A percentile compares a stretch with the other conserved stretches of the same genome.
Conservation (phyloP, 2,888 invertebrate genomes). For the Mesorhabditis spiculigera region DNA sequence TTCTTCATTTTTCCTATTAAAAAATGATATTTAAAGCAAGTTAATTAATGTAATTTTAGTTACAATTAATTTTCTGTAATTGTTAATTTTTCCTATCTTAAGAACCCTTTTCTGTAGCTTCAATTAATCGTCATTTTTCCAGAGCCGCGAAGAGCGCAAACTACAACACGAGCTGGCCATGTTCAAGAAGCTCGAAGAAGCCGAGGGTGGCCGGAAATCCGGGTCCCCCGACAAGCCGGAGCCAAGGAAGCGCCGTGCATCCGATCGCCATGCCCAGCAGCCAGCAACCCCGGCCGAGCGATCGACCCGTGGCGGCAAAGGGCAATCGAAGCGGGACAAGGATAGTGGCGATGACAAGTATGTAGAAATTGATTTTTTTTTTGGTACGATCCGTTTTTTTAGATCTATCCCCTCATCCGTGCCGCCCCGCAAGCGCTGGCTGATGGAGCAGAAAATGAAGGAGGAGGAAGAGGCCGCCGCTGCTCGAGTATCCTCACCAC, state of each 20-base stretch:
- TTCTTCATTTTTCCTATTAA: too few species aligned
- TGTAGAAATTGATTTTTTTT: neutral
- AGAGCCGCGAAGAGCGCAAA: neutral
- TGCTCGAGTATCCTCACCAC: neutral
- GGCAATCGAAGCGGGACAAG: neutral
- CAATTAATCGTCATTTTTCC: neutral
- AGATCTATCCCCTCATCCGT: neutral
- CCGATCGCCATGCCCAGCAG: too few species aligned
- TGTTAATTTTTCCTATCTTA: neutral
- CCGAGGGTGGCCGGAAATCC: neutral
- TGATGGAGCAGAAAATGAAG: slow-evolving; percentile 4
- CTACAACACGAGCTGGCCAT: neutral
- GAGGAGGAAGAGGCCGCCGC: slow-evolving; percentile 5
- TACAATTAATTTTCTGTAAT: too few species aligned
- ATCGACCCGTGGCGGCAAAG: neutral
- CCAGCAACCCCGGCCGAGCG: too few species aligned
- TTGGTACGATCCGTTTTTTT: neutral
- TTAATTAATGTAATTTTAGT: too few species aligned
- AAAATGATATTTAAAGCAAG: too few species aligned
- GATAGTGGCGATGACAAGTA: neutral
- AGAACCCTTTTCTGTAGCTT: neutral
- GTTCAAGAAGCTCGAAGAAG: neutral
- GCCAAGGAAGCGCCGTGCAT: neutral
- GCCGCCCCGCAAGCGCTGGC: neutral
- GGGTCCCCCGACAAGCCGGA: neutral